Conservation (phyloP, 2,888 invertebrate species). For the Ornithoptera alexandrae region DNA sequence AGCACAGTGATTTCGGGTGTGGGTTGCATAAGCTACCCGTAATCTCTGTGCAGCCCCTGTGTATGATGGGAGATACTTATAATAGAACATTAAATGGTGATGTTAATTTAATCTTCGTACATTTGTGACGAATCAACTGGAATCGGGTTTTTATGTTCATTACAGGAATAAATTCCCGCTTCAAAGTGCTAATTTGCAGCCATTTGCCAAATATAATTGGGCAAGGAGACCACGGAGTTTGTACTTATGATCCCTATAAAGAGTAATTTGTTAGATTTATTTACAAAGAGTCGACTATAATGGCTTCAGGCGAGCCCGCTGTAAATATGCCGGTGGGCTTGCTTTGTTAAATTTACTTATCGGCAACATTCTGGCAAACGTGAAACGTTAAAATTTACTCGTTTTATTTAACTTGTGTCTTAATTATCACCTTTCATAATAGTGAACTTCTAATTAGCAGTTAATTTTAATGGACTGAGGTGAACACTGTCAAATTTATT, state of each 20-base stretch:
- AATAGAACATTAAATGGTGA: not conserved
- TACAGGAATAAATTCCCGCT: slow-evolving; percentile 58
- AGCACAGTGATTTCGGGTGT: too few relatives aligned
- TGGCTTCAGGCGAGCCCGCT: slow-evolving; percentile 1
- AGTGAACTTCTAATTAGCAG: not conserved
- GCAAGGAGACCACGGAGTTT: slow-evolving; percentile 36
- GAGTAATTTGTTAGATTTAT: slow-evolving; percentile 65
- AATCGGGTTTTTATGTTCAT: slow-evolving; percentile 5
- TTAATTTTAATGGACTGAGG: too few relatives aligned
- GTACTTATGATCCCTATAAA: slow-evolving; percentile 51
- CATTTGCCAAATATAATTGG: slow-evolving; percentile 59
- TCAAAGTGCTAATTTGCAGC: slow-evolving; percentile 68
- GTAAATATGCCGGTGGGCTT: slow-evolving; percentile 14
- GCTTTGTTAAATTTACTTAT: slow-evolving; percentile 11
- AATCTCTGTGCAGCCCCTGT: not conserved
- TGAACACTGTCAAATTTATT: too few relatives aligned
- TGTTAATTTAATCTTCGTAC: slow-evolving; percentile 1
- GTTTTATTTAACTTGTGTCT: not conserved
- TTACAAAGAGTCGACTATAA: slow-evolving; percentile 41
- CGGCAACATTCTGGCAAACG: not conserved
- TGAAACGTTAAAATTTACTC: not conserved
- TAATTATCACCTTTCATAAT: not conserved
- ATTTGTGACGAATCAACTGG: slow-evolving; percentile 10
- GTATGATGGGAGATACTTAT: not conserved
- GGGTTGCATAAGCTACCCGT: too few relatives aligned